phyloP scores from a whole-genome alignment of 1,140 invertebrate genomes.

The Drosophila saltans region DNA sequence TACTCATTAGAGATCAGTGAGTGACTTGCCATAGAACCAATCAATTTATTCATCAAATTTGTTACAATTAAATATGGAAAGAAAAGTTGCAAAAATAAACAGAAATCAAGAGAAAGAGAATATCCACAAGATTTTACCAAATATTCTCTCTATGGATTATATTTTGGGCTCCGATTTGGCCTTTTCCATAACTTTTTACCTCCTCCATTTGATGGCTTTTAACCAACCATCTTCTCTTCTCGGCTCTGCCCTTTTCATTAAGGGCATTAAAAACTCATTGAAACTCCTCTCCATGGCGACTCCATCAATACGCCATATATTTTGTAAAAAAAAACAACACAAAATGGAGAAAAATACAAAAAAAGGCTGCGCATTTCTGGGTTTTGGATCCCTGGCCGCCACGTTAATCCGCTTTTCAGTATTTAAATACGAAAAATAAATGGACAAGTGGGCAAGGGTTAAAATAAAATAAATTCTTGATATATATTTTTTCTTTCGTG shows the following conservation, averaged over 20 bases:
- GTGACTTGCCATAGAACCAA: no score
- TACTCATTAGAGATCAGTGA: no score
- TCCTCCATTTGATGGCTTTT: background rate
- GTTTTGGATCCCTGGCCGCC: slow-evolving; percentile 28
- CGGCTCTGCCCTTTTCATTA: slow-evolving; percentile 45
- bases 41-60: no score
- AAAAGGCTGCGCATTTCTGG: slow-evolving; percentile 23
- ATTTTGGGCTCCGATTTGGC: background rate
- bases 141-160: background rate
- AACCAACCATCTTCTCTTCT: background rate
- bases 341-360: background rate
- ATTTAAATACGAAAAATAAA: slow-evolving; percentile 79
- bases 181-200: slow-evolving; percentile 3
- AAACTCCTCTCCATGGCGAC: slow-evolving; percentile 59
- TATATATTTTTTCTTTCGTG: background rate
- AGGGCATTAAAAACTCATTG: slow-evolving; percentile 61
- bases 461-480: background rate
- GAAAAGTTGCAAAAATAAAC: no score
- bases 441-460: slow-evolving; percentile 44
- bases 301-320: slow-evolving; percentile 70
- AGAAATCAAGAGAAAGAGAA: no score
- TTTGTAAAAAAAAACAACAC: slow-evolving; percentile 36
- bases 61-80: no score
- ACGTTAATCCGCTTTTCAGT: slow-evolving; percentile 76
- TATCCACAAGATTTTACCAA: no score